Evolutionary conservation across 1,140 invertebrate species (phyloP), one percentile per base, ranked within the genome.

Genomic region (Nephila pilipes): DNA sequence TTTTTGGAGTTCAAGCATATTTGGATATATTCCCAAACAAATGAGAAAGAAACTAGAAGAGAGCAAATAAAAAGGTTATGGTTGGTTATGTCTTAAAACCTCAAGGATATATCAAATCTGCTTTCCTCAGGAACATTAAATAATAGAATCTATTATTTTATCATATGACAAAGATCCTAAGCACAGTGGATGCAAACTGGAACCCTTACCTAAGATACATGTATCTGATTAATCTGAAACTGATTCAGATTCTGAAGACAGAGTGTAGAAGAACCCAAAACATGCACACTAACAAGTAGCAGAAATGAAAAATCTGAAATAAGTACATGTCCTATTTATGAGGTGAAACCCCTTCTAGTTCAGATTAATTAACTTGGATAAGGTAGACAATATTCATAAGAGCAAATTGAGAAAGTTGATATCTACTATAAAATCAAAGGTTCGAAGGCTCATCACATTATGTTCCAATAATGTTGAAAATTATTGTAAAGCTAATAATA

Each of bases 31-130:
- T 22, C 36, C 55, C 79, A 22, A 6, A 46, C 63, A 46, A 20
- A 2, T 38, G 8, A 57, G 69, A 3, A 6, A n/a, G 3, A 69
- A 90, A 79, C 32, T 75, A 0, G 60, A 90, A 10, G 10, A 46
- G 46, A 63, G 54, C 60, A 20, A 69, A 79, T 57, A 69, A 54
- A 36, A 63, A 36, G 18, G 38, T 89, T n/a, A 89, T 55, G 65
- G 46, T 89, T n/a, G 87, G 63, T 22, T 89, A 89, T 57, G 65
- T 63, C 16, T 22, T 25, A 75, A 79, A 22, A 25, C 75, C 63
- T 10, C 20, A 36, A 69, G 60, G 87, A 20, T 88, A 88, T 46
- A n/a, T n/a, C 58, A 60, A 22, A 88, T 88, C 10, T 88, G 58
- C 58, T 8, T 69, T 38, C 87, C 87, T 38, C 18, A n/a, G 16